These are phyloP conservation scores for Adelphocoris suturalis DNA, from an alignment of 2,888 invertebrate species.

Conservation along the genomic window DNA sequence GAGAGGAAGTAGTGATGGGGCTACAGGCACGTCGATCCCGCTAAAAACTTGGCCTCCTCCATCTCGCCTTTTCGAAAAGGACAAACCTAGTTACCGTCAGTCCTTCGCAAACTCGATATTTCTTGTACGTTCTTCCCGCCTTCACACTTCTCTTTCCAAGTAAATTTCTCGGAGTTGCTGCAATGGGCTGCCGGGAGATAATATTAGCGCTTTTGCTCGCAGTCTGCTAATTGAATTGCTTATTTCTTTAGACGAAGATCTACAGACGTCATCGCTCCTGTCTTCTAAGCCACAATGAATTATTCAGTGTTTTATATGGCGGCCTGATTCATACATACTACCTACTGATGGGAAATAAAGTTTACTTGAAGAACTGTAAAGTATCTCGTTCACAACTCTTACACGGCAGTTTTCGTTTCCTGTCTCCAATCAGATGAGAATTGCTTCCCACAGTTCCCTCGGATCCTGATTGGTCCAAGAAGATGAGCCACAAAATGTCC, in stretches of 20 bases:
- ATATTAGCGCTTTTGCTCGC: neutral
- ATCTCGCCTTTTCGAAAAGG: slow-evolving; percentile 8
- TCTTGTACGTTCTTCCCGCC: slow-evolving; percentile 1
- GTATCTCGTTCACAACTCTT: too few relatives aligned
- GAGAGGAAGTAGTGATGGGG: neutral
- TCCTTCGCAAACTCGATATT: slow-evolving; percentile 20
- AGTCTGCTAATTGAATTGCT: neutral
- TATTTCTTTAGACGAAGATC: neutral
- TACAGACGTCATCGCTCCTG: neutral
- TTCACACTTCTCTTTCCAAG: neutral
- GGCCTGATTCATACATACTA: too few relatives aligned
- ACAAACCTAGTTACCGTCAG: slow-evolving; percentile 19
- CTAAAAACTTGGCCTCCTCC: slow-evolving; percentile 20
- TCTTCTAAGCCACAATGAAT: too few relatives aligned
- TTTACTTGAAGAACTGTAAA: too few relatives aligned
- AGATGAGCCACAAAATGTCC: too few relatives aligned
- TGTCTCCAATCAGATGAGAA: too few relatives aligned
- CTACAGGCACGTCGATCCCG: neutral
- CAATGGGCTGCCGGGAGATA: neutral
- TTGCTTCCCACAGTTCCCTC: too few relatives aligned
- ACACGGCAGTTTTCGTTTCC: too few relatives aligned
- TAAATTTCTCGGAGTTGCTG: neutral
- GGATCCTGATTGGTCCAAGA: too few relatives aligned
- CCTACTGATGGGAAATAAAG: too few relatives aligned
- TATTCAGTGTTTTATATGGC: too few relatives aligned